Evolutionary conservation across 2,888 invertebrate species (phyloP), one percentile per base, ranked within the genome.

Genomic region (Drosophila fungiperda): DNA sequence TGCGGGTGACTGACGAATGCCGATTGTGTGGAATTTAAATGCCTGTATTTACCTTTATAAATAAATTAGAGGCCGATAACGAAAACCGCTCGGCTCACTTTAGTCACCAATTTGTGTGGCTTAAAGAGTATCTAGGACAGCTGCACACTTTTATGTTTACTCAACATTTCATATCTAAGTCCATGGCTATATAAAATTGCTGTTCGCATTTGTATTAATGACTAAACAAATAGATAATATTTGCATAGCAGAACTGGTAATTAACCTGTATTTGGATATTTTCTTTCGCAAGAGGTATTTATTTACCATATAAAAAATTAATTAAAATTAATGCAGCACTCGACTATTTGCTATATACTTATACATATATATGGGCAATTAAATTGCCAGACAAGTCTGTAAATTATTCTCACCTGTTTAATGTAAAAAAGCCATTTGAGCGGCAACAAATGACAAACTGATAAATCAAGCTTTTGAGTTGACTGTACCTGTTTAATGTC

Each of bases 41-140:
- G 76, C 83, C 72, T 73, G 70, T 74, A 61, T 62, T 86, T 73
- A 73, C 77, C 84, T 87, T 86, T 75, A 88, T 88, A 82, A 87
- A 87, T 87, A 88, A 82, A 65, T 72, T 80, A 80, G 73, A 88
- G 87, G 88, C 66, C 86, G 75, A 55, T 68, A 70, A 23, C 50
- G 66, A 86, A 70, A 63, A 64, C 50, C 58, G 54, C 57, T 29
- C 69, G 55, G 67, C 73, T 79, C 62, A 61, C 42, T 76, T 76
- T 68, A 66, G 67, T 59, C 73, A 72, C 75, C 87, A 77, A 69
- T 73, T 73, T 38, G 55, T 68, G 60, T n/a, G 68, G 65, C 72
- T 79, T 68, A 33, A 66, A 58, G 38, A 40, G 50, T 42, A 57
- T 61, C 59, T 70, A 36, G 68, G 50, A 59, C 23, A 23, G 35